Base-by-base conservation (phyloP, 2,113 vertebrate genomes). In the Indicator indicator region DNA sequence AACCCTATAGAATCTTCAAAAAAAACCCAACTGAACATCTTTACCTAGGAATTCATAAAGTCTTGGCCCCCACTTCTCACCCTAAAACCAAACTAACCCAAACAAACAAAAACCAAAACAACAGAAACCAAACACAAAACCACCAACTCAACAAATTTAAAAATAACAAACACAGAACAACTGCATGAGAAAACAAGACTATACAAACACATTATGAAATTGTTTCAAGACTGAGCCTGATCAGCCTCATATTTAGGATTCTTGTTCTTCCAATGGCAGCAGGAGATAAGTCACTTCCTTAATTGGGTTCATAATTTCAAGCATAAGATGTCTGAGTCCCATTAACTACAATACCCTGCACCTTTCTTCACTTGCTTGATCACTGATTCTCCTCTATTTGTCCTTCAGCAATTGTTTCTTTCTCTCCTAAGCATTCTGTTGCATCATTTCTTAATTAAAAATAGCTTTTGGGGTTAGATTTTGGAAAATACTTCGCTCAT, bases 151-250 rank as follows among this genome's bases (percentile, higher is more conserved):
- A 36, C 36, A 36, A 36, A 36, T 36, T 36, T 36, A 36, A 36
- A 36, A 36, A 36, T 36, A 36, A 32, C 24, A 77, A 76, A 24
- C 3, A 55, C 44, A 58, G 79, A 30, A 0, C 2, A 33, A 16
- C 2, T 0, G 1, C 5, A 4, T 38, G 5, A 2, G 38, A 23
- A 88, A 90, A 74, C 0, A 0, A 81, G n/a, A 70, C 32, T 38
- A 40, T 44, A 13, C 26, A 36, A 81, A 68, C 44, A 68, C 9
- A 16, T 11, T 10, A 40, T 13, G 8, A 64, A 90, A 59, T 5
- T 46, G 5, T 75, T 78, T 83, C 48, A 72, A 58, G 60, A 27
- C 52, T 71, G 54, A 86, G 5, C 21, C 27, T 24, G 90, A 44
- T 44, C 46, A 82, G 7, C 12, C 9, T 33, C 0, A 0, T 32